Evolutionary conservation across 2,797 vertebrate species (phyloP).

Genomic region (Thaleichthys pacificus): DNA sequence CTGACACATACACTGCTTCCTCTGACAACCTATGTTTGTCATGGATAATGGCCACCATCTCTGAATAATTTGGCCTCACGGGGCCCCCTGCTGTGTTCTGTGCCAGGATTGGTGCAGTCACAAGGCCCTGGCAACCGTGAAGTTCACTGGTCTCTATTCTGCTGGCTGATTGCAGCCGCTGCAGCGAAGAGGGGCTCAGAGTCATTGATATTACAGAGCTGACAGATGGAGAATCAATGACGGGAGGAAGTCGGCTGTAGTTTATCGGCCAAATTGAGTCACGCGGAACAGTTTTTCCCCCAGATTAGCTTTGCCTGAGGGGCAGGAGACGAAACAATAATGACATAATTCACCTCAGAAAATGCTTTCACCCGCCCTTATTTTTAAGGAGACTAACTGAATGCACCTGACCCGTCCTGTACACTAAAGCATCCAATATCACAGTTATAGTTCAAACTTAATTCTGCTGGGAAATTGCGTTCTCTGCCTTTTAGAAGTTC

Average conservation of each 20-base stretch:
- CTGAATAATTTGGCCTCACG: slow-evolving; percentile 32
- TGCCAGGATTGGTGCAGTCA: slow-evolving; percentile 37
- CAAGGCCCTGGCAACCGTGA: slow-evolving; percentile 49
- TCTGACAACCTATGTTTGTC: neutral
- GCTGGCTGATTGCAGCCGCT: slow-evolving; percentile 58
- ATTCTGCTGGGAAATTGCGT: too few species aligned
- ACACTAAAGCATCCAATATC: too few species aligned
- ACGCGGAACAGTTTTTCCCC: neutral
- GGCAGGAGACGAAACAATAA: neutral
- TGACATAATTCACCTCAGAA: neutral
- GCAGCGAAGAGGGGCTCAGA: slow-evolving; percentile 37
- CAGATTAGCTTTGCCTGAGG: neutral
- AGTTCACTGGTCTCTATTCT: slow-evolving; percentile 36
- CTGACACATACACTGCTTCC: too few species aligned
- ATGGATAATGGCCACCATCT: neutral
- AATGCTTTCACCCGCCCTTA: neutral
- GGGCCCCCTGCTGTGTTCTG: slow-evolving; percentile 35
- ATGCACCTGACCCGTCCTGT: too few species aligned
- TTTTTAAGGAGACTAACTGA: neutral
- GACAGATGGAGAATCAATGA: slow-evolving; percentile 40
- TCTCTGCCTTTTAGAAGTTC: too few species aligned
- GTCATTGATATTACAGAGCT: slow-evolving; percentile 39
- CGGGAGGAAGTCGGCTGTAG: slow-evolving; percentile 34
- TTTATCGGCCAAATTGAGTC: neutral
- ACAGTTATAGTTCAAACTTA: too few species aligned